Evolutionary conservation across 2,888 invertebrate genomes (phyloP).

Genomic region (Lepidonotus clava): DNA sequence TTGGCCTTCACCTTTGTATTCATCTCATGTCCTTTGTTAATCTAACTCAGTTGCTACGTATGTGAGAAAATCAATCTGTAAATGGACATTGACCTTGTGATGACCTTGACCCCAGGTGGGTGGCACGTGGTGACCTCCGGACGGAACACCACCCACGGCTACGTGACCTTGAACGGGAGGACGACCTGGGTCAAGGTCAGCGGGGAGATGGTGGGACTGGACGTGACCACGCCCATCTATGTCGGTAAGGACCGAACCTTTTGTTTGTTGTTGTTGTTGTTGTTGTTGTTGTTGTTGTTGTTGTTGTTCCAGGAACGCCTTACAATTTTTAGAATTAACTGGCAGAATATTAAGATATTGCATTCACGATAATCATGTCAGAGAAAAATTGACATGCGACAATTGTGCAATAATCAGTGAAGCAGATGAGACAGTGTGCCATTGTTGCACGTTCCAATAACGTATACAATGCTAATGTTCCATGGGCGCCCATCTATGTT

Average conservation of each 20-base stretch:
- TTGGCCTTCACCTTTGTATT: not conserved
- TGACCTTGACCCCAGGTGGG: slow-evolving; percentile 45
- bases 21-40: not conserved
- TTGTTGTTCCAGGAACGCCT: too few relatives aligned
- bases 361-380: too few relatives aligned
- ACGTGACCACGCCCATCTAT: slow-evolving; percentile 57
- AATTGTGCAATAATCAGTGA: too few relatives aligned
- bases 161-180: slow-evolving; percentile 57
- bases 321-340: too few relatives aligned
- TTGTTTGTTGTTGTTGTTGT: too few relatives aligned
- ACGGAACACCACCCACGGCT: slow-evolving; percentile 58
- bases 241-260: slow-evolving; percentile 58
- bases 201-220: slow-evolving; percentile 54
- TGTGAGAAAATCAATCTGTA: not conserved
- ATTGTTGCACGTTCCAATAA: too few relatives aligned
- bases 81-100: not conserved
- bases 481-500: too few relatives aligned
- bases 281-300: too few relatives aligned
- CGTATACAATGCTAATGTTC: too few relatives aligned
- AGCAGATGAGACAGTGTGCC: too few relatives aligned
- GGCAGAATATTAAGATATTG: too few relatives aligned
- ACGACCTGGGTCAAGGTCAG: not conserved
- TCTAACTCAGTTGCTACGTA: not conserved
- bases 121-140: slow-evolving; percentile 60
- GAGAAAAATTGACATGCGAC: too few relatives aligned